These are phyloP conservation scores for Drosophila trichaetosa DNA, from an alignment of 2,888 invertebrate species.

Conservation along the genomic window DNA sequence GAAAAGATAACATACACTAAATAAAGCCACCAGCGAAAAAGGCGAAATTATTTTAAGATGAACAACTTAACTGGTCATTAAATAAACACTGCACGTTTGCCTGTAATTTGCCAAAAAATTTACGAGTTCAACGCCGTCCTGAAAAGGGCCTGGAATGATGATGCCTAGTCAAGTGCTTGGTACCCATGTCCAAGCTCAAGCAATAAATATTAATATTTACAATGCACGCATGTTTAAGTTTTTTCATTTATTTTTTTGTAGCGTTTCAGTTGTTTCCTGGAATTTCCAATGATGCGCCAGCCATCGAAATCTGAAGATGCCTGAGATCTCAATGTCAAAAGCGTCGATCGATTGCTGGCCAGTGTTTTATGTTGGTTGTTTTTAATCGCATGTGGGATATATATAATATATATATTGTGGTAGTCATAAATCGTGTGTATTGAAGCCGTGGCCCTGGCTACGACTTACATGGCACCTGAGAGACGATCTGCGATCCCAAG, in stretches of 20 bases:
- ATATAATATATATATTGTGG: not conserved
- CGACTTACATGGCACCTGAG: constrained; percentile 8
- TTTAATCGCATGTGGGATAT: constrained; percentile 35
- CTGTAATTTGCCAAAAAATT: constrained; percentile 77
- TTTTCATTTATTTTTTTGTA: constrained; percentile 26
- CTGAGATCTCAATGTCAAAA: constrained; percentile 51
- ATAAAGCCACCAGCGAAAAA: not conserved
- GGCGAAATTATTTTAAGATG: not conserved
- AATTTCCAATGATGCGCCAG: constrained; percentile 50
- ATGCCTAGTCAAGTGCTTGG: constrained; percentile 35
- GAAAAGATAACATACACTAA: not conserved
- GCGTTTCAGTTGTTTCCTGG: constrained; percentile 48
- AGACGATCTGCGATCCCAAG: constrained; percentile 18
- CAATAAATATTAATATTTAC: constrained; percentile 73
- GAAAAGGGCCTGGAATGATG: constrained; percentile 34
- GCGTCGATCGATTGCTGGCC: constrained; percentile 1
- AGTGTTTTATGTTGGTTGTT: constrained; percentile 32
- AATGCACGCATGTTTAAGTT: constrained; percentile 46
- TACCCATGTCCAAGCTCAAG: constrained; percentile 6
- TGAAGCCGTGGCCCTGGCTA: constrained; percentile 37
- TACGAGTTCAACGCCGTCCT: constrained; percentile 70
- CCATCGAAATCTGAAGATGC: constrained; percentile 20
- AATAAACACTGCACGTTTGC: constrained; percentile 61
- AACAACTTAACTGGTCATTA: constrained; percentile 38
- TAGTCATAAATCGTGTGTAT: constrained; percentile 48